Conservation (phyloP, 2,888 invertebrate species). For the Junonia oenone region DNA sequence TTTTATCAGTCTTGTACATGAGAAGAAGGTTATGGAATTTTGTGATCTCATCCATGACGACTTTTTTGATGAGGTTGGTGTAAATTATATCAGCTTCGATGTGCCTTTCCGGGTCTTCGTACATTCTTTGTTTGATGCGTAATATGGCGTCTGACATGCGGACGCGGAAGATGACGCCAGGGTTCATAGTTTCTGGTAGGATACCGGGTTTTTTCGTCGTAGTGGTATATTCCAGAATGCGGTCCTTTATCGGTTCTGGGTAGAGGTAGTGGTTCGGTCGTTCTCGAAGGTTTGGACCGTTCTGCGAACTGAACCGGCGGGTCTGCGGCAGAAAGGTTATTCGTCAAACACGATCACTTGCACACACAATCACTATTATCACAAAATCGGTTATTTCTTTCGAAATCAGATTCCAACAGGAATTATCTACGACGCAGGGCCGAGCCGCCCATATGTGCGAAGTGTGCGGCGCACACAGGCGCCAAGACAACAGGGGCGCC, state of each 20-base stretch:
- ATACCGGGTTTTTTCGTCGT: constrained; percentile 59
- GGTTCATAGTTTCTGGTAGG: constrained; percentile 68
- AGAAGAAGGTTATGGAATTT: constrained; percentile 66
- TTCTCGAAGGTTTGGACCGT: constrained; percentile 61
- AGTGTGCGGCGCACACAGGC: too few species aligned
- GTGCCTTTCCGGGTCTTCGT: constrained; percentile 67
- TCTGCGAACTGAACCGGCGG: constrained; percentile 49
- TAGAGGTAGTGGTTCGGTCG: constrained; percentile 66
- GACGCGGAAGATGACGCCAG: constrained; percentile 67
- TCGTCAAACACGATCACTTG: constrained; percentile 14
- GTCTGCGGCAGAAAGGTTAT: constrained; percentile 52
- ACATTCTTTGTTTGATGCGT: constrained; percentile 68
- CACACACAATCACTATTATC: not conserved
- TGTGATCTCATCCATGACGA: constrained; percentile 69
- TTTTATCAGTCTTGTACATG: constrained; percentile 70
- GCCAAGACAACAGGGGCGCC: too few species aligned
- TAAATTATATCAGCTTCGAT: constrained; percentile 72
- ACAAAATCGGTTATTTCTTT: too few species aligned
- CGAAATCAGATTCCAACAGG: too few species aligned
- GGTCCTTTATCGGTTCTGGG: constrained; percentile 66
- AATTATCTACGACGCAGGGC: not conserved
- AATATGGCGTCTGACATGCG: constrained; percentile 71
- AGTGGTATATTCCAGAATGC: constrained; percentile 57
- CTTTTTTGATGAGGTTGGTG: constrained; percentile 67
- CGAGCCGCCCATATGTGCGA: too few species aligned